Conservation (phyloP, 2,113 vertebrate species). For the Gavialis gangeticus region DNA sequence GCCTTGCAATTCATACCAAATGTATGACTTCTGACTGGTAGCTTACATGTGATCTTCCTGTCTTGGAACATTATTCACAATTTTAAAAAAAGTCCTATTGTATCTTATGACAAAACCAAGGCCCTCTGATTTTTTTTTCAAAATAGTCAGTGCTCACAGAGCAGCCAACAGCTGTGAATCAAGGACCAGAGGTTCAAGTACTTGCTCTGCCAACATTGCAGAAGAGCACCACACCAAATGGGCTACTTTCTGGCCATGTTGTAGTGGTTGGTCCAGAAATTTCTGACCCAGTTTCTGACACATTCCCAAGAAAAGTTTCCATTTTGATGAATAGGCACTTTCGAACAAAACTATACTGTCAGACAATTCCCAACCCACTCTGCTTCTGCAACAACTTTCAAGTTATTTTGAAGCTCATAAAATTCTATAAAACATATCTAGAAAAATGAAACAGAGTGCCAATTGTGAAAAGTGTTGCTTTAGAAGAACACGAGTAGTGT, state of each 20-base stretch:
- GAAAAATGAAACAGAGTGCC: not conserved
- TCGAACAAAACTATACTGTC: too few relatives aligned
- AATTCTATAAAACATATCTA: too few relatives aligned
- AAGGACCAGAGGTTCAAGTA: not conserved
- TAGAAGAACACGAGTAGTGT: too few relatives aligned
- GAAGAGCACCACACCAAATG: not conserved
- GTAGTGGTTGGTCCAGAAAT: not conserved
- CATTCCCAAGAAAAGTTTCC: not conserved
- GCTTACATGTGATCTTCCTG: too few relatives aligned
- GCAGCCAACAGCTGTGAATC: not conserved
- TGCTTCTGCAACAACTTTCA: too few relatives aligned
- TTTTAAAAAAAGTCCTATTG: not conserved
- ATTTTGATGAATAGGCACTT: too few relatives aligned
- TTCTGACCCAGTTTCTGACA: not conserved
- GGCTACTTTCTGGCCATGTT: not conserved
- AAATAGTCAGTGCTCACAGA: not conserved
- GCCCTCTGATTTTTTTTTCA: not conserved
- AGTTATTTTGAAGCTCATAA: not conserved
- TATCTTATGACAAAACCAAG: not conserved
- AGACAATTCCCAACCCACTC: too few relatives aligned
- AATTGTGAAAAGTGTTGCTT: not conserved
- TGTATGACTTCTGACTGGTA: not conserved
- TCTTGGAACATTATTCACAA: too few relatives aligned
- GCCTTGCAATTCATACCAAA: not conserved
- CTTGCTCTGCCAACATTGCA: not conserved